A percentile compares a stretch with the other conserved stretches of the same genome.
phyloP scores from a whole-genome alignment of 2,888 invertebrate genomes.

The Leptopilina myrica region DNA sequence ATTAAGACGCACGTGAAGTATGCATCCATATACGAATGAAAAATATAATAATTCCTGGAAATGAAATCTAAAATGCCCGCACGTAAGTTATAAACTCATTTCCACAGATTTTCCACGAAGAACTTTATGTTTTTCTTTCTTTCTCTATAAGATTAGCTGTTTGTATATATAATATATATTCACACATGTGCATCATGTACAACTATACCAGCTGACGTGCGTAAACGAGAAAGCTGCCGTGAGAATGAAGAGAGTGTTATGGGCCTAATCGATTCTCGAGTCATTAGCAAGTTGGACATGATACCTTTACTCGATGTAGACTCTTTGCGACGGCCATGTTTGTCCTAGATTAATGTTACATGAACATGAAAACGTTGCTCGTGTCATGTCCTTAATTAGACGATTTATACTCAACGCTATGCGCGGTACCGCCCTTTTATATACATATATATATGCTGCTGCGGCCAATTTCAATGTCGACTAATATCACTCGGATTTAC shows the following conservation, averaged over 20 bases:
- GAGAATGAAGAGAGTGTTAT: conserved; percentile 55
- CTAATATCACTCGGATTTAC: not conserved
- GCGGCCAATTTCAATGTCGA: conserved; percentile 10
- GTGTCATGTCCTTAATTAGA: conserved; percentile 71
- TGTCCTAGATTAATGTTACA: conserved; percentile 72
- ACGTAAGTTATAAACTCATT: too few relatives aligned
- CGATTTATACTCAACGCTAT: conserved; percentile 42
- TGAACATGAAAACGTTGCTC: conserved; percentile 64
- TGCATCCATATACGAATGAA: too few relatives aligned
- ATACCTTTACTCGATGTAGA: conserved; percentile 62
- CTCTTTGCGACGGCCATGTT: conserved; percentile 65
- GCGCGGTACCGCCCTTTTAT: not conserved
- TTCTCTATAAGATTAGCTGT: not conserved
- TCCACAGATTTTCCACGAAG: not conserved
- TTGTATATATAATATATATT: not conserved
- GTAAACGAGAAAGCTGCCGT: conserved; percentile 57
- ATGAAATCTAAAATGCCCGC: too few relatives aligned
- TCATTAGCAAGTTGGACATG: conserved; percentile 72
- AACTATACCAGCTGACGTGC: conserved; percentile 47
- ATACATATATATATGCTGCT: not conserved
- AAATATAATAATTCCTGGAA: too few relatives aligned
- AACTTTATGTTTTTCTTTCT: not conserved
- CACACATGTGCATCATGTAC: too few relatives aligned
- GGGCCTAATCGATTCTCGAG: conserved; percentile 70
- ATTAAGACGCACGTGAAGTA: too few relatives aligned